Evolutionary conservation across 2,888 invertebrate genomes (phyloP).

Genomic region (Busseola fusca): DNA sequence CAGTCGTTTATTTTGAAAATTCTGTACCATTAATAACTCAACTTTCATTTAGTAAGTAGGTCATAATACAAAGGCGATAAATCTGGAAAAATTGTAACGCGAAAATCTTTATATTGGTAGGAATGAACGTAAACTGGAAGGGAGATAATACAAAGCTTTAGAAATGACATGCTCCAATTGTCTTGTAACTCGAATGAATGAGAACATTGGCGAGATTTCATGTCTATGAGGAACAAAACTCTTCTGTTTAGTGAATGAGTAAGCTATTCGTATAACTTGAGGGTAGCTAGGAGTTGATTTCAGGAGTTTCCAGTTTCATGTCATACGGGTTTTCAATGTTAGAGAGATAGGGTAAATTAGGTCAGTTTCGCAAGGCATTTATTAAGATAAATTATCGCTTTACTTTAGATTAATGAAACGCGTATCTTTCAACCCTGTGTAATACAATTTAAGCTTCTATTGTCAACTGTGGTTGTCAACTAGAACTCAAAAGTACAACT

Average conservation of each 20-base stretch:
- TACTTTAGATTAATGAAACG: constrained; percentile 1
- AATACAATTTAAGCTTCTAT: background rate
- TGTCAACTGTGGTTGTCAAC: constrained; percentile 6
- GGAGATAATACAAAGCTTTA: constrained; percentile 47
- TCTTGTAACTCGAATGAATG: constrained; percentile 49
- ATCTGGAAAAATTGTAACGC: constrained; percentile 43
- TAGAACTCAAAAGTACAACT: constrained; percentile 13
- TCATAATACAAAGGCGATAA: constrained; percentile 30
- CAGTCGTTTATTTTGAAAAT: constrained; percentile 17
- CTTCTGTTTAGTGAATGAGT: constrained; percentile 35
- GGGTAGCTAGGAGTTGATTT: constrained; percentile 8
- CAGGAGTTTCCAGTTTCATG: constrained; percentile 2
- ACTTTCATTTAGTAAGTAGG: constrained; percentile 40
- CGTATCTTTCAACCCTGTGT: background rate
- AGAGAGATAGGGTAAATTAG: background rate
- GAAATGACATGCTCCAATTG: constrained; percentile 54
- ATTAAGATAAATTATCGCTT: constrained; percentile 8
- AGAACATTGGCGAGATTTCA: constrained; percentile 45
- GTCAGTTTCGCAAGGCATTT: constrained; percentile 1
- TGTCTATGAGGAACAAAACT: constrained; percentile 42
- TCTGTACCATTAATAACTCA: constrained; percentile 35
- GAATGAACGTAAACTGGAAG: constrained; percentile 30
- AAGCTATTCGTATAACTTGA: constrained; percentile 11
- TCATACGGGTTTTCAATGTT: constrained; percentile 16
- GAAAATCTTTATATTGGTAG: constrained; percentile 45